phyloP scores from a whole-genome alignment of 2,113 vertebrate species.

The Camelus dromedarius region DNA sequence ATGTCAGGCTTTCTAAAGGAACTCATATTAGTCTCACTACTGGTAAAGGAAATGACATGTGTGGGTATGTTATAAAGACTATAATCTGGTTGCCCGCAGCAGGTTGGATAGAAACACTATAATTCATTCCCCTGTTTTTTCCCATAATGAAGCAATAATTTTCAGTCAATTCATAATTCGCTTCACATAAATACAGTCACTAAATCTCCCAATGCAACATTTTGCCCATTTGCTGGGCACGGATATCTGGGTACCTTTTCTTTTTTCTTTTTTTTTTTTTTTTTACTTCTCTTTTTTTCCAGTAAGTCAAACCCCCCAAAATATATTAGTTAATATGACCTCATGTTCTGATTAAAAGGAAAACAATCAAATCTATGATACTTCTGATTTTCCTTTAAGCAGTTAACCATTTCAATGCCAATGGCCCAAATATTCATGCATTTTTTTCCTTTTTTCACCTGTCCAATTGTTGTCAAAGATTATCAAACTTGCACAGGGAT shows the following conservation, averaged over 20 bases:
- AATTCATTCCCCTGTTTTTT: background rate
- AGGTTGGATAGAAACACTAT: background rate
- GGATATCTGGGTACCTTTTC: background rate
- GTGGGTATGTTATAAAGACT: background rate
- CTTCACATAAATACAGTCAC: slow-evolving; percentile 27
- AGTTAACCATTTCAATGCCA: slow-evolving; percentile 63
- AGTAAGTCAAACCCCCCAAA: background rate
- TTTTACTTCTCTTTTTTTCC: background rate
- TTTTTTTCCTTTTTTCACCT: background rate
- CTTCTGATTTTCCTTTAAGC: slow-evolving; percentile 39
- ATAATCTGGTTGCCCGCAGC: background rate
- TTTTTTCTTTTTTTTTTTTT: background rate
- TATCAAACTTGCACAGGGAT: slow-evolving; percentile 17
- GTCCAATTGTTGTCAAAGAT: background rate
- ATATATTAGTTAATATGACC: background rate
- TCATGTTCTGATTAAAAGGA: background rate
- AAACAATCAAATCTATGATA: background rate
- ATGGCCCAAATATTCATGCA: background rate
- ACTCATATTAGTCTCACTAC: background rate
- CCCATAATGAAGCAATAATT: slow-evolving; percentile 29
- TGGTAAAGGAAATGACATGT: slow-evolving; percentile 24
- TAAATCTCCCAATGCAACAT: background rate
- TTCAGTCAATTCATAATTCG: slow-evolving; percentile 56
- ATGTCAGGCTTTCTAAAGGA: slow-evolving; percentile 35
- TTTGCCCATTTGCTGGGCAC: background rate